Percentiles rank a stretch among this genome's conserved stretches.
Conservation (phyloP, 2,888 invertebrate genomes). For the Mayetiola destructor region DNA sequence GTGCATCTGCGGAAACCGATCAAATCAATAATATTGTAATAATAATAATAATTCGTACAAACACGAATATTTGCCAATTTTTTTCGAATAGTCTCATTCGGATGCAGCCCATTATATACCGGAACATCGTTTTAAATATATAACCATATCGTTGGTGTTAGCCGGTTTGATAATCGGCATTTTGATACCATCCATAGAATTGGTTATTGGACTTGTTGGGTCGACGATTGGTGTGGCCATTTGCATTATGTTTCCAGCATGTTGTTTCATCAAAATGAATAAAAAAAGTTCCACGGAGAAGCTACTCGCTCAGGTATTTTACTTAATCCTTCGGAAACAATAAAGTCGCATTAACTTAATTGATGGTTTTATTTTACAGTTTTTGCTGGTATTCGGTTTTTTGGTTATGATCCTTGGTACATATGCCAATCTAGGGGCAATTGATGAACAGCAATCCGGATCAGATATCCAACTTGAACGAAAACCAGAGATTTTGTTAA, state of each 20-base stretch:
- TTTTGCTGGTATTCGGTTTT: conserved; percentile 66
- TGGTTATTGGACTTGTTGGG: conserved; percentile 85
- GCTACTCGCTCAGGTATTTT: conserved; percentile 55
- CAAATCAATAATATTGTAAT: conserved; percentile 11
- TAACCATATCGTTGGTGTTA: conserved; percentile 67
- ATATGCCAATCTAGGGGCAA: conserved; percentile 69
- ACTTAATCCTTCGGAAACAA: neutral
- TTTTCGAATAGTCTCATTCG: conserved; percentile 42
- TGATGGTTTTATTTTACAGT: conserved; percentile 37
- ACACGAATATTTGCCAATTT: neutral
- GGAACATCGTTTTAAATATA: conserved; percentile 61
- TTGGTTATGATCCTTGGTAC: conserved; percentile 81
- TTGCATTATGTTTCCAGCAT: conserved; percentile 83
- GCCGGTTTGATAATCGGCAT: conserved; percentile 67
- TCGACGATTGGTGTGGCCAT: conserved; percentile 90
- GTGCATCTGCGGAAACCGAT: conserved; percentile 19
- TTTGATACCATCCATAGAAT: conserved; percentile 82
- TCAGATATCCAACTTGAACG: conserved; percentile 19
- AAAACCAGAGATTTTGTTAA: neutral
- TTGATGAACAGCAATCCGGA: conserved; percentile 42
- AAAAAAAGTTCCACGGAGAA: conserved; percentile 74
- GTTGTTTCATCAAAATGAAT: conserved; percentile 73
- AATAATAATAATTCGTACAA: conserved; percentile 15
- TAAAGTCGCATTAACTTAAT: neutral
- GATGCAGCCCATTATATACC: conserved; percentile 67